Conservation (phyloP, 2,797 vertebrate genomes). For the Bradypus variegatus region DNA sequence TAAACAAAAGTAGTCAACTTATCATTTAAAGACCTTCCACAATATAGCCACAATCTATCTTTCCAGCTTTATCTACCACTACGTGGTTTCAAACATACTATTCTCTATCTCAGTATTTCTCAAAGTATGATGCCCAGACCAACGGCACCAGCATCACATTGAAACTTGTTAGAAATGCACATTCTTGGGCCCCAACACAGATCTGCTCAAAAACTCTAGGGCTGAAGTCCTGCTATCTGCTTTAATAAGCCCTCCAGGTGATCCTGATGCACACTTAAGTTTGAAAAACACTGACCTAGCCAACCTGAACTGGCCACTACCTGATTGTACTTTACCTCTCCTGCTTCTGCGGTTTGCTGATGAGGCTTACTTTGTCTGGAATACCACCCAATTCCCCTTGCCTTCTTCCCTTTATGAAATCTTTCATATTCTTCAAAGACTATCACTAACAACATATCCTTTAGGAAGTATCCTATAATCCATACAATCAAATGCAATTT, state of each 20-base stretch:
- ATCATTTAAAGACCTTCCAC: neutral
- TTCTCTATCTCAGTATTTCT: neutral
- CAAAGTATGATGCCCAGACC: neutral
- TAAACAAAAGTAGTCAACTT: constrained; percentile 23
- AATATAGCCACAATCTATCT: neutral
- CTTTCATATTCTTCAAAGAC: constrained; percentile 17
- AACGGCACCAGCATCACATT: neutral
- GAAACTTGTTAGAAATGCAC: neutral
- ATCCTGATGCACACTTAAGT: neutral
- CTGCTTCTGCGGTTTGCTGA: neutral
- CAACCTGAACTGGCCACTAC: neutral
- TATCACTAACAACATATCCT: neutral
- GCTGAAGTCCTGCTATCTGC: neutral
- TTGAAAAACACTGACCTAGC: neutral
- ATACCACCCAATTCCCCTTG: neutral
- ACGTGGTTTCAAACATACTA: neutral
- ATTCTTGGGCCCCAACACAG: neutral
- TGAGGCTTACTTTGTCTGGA: neutral
- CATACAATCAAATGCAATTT: neutral
- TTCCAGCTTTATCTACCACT: neutral
- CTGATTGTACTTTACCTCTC: neutral
- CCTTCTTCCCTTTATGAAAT: neutral
- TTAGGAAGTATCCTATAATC: neutral
- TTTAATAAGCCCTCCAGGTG: neutral
- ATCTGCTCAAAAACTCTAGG: neutral